phyloP scores from a whole-genome alignment of 2,113 vertebrate genomes.

The Galeopterus variegatus region DNA sequence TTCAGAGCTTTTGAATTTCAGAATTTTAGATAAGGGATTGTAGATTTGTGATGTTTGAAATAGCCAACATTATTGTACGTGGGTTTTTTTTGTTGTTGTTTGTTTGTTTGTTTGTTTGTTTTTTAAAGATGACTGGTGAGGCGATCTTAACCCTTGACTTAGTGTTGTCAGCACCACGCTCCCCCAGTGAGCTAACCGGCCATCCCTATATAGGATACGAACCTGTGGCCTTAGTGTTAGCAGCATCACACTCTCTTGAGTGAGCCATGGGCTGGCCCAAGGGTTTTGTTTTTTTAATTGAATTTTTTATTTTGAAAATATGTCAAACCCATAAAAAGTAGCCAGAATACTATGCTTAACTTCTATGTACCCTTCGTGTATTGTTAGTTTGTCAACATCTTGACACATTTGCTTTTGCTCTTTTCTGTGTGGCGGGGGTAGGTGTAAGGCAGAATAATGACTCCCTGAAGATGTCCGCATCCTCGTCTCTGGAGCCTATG shows the following conservation, averaged over 20 bases:
- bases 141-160: too few species aligned
- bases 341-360: background rate
- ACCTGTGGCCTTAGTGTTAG: too few species aligned
- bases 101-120: too few species aligned
- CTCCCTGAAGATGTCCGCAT: background rate
- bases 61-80: background rate
- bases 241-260: too few species aligned
- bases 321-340: background rate
- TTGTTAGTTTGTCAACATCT: slow-evolving; percentile 25
- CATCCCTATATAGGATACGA: too few species aligned
- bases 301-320: background rate
- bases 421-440: background rate
- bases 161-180: too few species aligned
- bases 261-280: too few species aligned
- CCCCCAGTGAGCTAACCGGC: too few species aligned
- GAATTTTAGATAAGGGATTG: background rate
- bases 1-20: background rate
- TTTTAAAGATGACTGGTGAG: too few species aligned
- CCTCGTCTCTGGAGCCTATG: background rate
- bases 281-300: background rate
- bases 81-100: background rate
- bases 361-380: background rate
- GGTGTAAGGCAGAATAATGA: background rate
- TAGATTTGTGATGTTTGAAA: background rate
- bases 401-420: background rate